Evolutionary conservation across 2,888 invertebrate genomes (phyloP), one percentile per base, ranked within the genome.

Genomic region (Eupithecia subumbrata): DNA sequence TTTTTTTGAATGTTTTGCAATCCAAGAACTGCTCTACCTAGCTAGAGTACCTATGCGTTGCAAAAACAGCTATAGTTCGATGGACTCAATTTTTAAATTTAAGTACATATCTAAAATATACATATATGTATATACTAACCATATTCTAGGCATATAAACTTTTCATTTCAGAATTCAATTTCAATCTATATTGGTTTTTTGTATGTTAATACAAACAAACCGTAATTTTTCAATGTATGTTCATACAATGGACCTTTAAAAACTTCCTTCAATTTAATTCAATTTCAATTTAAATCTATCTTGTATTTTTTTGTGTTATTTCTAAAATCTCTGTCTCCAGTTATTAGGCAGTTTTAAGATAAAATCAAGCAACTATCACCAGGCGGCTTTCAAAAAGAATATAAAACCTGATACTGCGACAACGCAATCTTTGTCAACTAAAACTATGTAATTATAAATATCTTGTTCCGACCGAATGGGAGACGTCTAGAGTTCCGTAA

Each of bases 381-480:
- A 25, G 60, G 22, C 64, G 30, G 64, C 64, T 30, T 64, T 34
- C 63, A 9, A 64, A 64, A 64, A 40, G 5, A 40, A 40, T 67
- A 64, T 40, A 22, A 66, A 67, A 34, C 67, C 67, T 40, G 67
- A 67, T 67, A 67, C 34, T 30, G 60, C 9, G 34, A 64, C 67
- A 67, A 34, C 37, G 37, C 67, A 67, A 67, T 67, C 67, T 40
- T 34, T 67, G 64, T 34, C 30, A 34, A 64, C 64, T 64, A 64
- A 64, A 64, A 64, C 34, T 34, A 34, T 52, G 45, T 64, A 69
- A 69, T 69, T 43, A 69, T 68, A 69, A 69, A 48, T n/a, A n/a
- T 69, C 43, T 69, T 45, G 64, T 64, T 64, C 60, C 34, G 18
- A 16, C 64, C 5, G 5, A 30, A 63, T 63, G 8, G 34, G 3